phyloP scores from a whole-genome alignment of 2,797 vertebrate genomes.

The Merluccius polli region DNA sequence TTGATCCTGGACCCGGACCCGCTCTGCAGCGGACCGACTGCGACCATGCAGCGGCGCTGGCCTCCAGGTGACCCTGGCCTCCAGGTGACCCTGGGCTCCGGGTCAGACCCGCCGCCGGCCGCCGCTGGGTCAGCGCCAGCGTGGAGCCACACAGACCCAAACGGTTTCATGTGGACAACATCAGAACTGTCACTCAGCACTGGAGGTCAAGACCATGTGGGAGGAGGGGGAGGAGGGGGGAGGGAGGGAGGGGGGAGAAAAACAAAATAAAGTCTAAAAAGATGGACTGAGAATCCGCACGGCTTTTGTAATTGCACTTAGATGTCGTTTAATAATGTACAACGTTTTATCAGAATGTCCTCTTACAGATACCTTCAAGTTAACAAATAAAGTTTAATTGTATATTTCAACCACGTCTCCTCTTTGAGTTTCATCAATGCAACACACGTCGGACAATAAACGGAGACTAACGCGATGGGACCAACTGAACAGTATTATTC shows the following conservation, averaged over 20 bases:
- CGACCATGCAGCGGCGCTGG: background rate
- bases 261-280: conserved; percentile 2
- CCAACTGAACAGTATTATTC: conserved; percentile 59
- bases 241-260: background rate
- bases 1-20: no score
- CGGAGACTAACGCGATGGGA: conserved; percentile 48
- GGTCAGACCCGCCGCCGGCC: background rate
- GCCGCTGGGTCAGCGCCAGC: background rate
- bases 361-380: conserved; percentile 5
- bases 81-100: background rate
- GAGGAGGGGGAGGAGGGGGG: no score
- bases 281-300: conserved; percentile 19
- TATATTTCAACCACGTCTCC: conserved; percentile 25
- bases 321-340: conserved; percentile 33
- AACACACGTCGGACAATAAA: conserved; percentile 43
- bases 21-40: background rate
- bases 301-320: conserved; percentile 32
- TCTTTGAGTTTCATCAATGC: conserved; percentile 31
- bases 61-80: background rate
- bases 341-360: conserved; percentile 7
- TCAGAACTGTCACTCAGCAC: background rate
- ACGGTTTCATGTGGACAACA: background rate
- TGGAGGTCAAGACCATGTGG: background rate
- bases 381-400: conserved; percentile 46
- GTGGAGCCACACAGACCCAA: no score